Evolutionary conservation across 1,140 invertebrate genomes (phyloP), one percentile per base, ranked within the genome.

Genomic region (Drosophila insularis): DNA sequence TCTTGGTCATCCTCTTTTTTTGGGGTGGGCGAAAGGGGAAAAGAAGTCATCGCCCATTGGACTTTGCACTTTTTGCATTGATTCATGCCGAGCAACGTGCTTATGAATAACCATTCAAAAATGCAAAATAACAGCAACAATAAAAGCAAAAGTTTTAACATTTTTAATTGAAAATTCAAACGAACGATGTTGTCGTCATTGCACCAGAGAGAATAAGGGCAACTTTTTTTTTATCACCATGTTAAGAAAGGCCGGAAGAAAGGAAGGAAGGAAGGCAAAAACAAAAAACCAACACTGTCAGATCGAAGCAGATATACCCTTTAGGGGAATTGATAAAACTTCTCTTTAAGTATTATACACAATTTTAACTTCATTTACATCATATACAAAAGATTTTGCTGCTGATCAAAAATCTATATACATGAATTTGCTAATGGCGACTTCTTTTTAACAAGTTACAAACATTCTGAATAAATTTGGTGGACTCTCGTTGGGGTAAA

Each of bases 101-200:
- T 78, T 86, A 78, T 85, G 81, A 85, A 85, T 85, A 86, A 81
- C 74, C 70, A 81, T 85, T 85, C 81, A 86, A 40, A 63, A 85
- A 85, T 74, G 70, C 55, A 27, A 21, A 17, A 43, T 43, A 46
- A 46, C 60, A 63, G 40, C 40, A 27, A 46, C 60, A 50, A 50
- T 50, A 50, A 50, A 50, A 50, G 43, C 43, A 50, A 63, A 39
- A 61, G 37, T 61, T 40, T 40, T 40, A 37, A 39, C 32, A 61
- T 64, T 79, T 85, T 84, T 84, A 84, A 86, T 85, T 85, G 81
- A 81, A 85, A 86, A 73, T 70, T 82, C 80, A 85, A 84, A 43
- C 60, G 40, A 63, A 50, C 35, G 11, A 8, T 17, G 43, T 46
- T 63, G 71, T 17, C 19, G 10, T 39, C 19, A 37, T 43, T 14